Base-by-base conservation (phyloP, 2,113 vertebrate species). In the Carlito syrichta region DNA sequence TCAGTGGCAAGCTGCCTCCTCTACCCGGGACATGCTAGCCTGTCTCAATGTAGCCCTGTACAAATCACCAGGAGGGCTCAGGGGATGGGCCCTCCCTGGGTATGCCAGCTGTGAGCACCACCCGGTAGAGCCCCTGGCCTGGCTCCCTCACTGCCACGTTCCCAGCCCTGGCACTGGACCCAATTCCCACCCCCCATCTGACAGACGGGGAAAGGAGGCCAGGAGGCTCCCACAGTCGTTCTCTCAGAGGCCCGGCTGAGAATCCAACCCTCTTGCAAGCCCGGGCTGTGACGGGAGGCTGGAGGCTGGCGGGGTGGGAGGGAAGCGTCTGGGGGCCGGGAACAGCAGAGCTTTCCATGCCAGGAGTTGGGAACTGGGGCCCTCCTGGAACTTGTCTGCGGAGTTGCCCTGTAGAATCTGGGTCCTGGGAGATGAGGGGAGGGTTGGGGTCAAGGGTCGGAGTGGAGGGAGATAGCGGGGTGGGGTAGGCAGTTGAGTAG, bases 161-260 rank as follows among this genome's bases (percentile, higher is more conserved):
- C 76, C 76, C 85, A 77, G 86, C 3, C 81, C 90, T 95, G 94
- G 96, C 90, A 54, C 89, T 25, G 84, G 62, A 71, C 85, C 58
- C 8, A 25, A 38, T 66, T 66, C 95, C 63, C 52, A 27, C 50
- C n/a, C 68, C 85, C 27, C n/a, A 54, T 48, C 92, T 73, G 69
- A 96, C 93, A 96, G 95, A 92, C 96, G 97, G 97, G 89, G 22
- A 87, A 94, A 97, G 74, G 92, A 94, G 95, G 96, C 94, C 92
- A 96, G 62, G 92, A 93, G 62, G 74, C 89, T 84, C 94, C 81
- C 60, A 38, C 93, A 91, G 79, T 89, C 81, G 4, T 76, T 69
- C n/a, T 88, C 86, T 88, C 79, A 17, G 96, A 92, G 87, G 84
- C 84, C 74, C 30, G 69, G 87, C 86, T 85, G 76, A 60, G 88